Conservation (phyloP, 2,113 vertebrate species). For the Aegithalos caudatus region DNA sequence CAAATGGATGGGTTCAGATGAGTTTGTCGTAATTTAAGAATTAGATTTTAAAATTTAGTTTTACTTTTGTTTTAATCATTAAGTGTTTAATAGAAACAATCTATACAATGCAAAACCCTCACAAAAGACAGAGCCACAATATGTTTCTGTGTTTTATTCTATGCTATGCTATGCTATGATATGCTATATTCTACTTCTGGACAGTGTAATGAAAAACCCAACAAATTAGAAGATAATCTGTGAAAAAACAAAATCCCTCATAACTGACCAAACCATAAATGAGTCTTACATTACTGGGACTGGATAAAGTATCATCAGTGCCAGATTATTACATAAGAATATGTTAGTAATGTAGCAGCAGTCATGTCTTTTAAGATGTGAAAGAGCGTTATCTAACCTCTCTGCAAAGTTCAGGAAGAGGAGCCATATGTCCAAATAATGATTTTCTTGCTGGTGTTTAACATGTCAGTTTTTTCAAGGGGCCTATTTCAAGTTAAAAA, state of each 20-base stretch:
- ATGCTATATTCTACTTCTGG: neutral
- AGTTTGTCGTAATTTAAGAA: neutral
- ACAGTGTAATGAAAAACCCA: neutral
- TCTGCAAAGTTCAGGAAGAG: conserved; percentile 55
- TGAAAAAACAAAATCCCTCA: neutral
- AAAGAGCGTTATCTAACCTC: conserved; percentile 61
- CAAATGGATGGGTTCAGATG: neutral
- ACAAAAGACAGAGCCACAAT: neutral
- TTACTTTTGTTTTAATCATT: neutral
- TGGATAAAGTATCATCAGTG: conserved; percentile 2
- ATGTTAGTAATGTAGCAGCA: conserved; percentile 49
- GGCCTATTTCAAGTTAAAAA: conserved; percentile 34
- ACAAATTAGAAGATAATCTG: conserved; percentile 7
- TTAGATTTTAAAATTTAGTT: neutral
- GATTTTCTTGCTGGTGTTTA: conserved; percentile 60
- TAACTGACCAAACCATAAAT: neutral
- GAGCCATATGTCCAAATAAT: conserved; percentile 68
- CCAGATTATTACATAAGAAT: conserved; percentile 44
- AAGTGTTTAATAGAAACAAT: neutral
- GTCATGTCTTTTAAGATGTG: conserved; percentile 58
- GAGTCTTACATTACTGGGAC: neutral
- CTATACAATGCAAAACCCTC: neutral
- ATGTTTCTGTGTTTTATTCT: neutral
- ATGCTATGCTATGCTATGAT: neutral
- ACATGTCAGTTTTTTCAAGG: conserved; percentile 50